Evolutionary conservation across 2,797 vertebrate genomes (phyloP).

Genomic region (Meriones psammophilus): DNA sequence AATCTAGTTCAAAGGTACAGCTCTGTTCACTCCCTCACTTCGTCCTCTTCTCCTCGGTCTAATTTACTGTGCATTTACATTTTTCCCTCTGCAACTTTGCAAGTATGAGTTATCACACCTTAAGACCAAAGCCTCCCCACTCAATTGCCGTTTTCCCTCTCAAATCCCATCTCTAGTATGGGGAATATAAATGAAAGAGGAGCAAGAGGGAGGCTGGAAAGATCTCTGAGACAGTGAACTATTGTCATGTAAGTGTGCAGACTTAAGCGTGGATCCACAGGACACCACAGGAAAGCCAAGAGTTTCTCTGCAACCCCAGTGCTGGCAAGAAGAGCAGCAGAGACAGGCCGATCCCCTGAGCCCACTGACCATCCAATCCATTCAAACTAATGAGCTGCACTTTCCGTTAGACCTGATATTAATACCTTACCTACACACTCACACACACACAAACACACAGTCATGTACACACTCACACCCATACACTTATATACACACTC

Average conservation of each 20-base stretch:
- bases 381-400: not conserved
- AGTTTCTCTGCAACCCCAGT: not conserved
- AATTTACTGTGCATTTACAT: not conserved
- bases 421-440: too few species aligned
- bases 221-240: not conserved
- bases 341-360: not conserved
- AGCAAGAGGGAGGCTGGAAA: not conserved
- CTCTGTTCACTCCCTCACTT: not conserved
- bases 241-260: not conserved
- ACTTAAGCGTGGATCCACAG: not conserved
- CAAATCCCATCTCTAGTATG: not conserved
- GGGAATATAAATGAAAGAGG: not conserved
- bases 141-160: slow-evolving; percentile 28
- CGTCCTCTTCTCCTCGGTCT: not conserved
- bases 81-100: not conserved
- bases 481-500: not conserved
- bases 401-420: not conserved
- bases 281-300: not conserved
- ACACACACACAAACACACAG: too few species aligned
- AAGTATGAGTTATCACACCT: not conserved
- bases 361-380: not conserved
- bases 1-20: not conserved
- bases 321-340: not conserved
- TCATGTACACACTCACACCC: too few species aligned
- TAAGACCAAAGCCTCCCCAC: not conserved